Base-by-base conservation (phyloP, 2,888 invertebrate species). In the Kuschelorhynchus macadamiae region DNA sequence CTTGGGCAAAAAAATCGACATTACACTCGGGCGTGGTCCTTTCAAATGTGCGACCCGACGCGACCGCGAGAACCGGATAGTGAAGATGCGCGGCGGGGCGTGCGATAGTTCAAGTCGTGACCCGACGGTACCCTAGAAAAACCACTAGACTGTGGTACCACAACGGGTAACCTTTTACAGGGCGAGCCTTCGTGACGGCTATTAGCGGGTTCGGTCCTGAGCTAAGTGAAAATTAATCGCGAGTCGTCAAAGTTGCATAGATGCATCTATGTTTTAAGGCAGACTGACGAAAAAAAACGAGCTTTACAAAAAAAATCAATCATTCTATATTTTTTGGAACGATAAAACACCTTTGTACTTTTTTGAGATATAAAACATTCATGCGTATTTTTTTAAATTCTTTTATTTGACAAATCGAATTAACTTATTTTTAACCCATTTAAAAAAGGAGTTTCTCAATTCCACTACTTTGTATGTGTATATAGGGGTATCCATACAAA, bases 31-130 rank as follows among this genome's bases (percentile, higher is more conserved):
- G 67, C 62, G 62, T 55, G 67, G 61, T 33, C 42, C 42, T 11
- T 49, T 57, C 44, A 49, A 52, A 57, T 52, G 46, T 56, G 56
- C 67, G 66, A 59, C 44, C 56, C 32, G 64, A 44, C 39, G 61
- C 42, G 41, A 69, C 59, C 69, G 69, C 69, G 69, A 69, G 69
- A 69, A 69, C 64, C 68, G 68, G 57, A 68, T 57, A 67, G 74
- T 72, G 78, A 79, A 78, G 78, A 79, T 79, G 78, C 76, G 78
- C 77, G 75, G 74, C 75, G 83, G 86, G 85, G 85, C 86, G 86
- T 86, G 86, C 84, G 86, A 86, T 86, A 86, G 86, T 86, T 86
- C 86, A 86, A 86, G 82, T 86, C 86, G 86, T 86, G 86, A 86
- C 85, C 77, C 75, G 71, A 62, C 68, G 69, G 75, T 77, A 77